phyloP scores from a whole-genome alignment of 2,888 invertebrate genomes.

The Plebejus melissa region DNA sequence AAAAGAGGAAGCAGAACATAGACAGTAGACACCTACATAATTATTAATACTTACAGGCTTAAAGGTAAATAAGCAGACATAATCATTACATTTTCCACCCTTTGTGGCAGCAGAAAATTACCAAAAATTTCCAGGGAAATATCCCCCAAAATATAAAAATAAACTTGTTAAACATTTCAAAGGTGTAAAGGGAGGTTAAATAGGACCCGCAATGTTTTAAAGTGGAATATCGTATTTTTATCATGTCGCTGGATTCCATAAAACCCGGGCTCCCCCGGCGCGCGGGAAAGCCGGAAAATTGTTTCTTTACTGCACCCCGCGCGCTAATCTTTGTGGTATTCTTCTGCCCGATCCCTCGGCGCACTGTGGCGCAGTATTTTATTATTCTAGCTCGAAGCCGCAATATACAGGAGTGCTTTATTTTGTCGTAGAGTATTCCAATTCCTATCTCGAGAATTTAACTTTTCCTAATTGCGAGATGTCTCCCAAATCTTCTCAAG shows the following conservation, averaged over 20 bases:
- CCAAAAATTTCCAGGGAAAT: conserved; percentile 23
- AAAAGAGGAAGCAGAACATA: not conserved
- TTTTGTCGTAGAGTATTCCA: not conserved
- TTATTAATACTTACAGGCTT: not conserved
- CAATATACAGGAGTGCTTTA: not conserved
- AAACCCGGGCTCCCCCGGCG: conserved; percentile 54
- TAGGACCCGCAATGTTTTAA: conserved; percentile 39
- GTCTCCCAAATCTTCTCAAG: not conserved
- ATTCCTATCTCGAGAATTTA: not conserved
- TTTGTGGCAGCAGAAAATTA: conserved; percentile 7
- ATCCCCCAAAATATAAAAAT: conserved; percentile 37
- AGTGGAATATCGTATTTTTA: conserved; percentile 63
- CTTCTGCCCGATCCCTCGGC: conserved; percentile 26
- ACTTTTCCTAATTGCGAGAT: not conserved
- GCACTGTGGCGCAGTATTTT: conserved; percentile 28
- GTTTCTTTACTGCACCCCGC: conserved; percentile 75
- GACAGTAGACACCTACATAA: not conserved
- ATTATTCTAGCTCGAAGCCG: not conserved
- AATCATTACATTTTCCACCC: not conserved
- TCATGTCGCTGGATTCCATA: conserved; percentile 66
- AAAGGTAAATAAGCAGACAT: not conserved
- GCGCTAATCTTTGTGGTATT: conserved; percentile 62
- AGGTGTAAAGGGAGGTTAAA: conserved; percentile 38
- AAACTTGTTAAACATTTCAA: conserved; percentile 43
- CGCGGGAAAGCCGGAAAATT: conserved; percentile 68